Evolutionary conservation across 2,888 invertebrate species (phyloP), one percentile per base, ranked within the genome.

Genomic region (Rugalucina vietnamica): DNA sequence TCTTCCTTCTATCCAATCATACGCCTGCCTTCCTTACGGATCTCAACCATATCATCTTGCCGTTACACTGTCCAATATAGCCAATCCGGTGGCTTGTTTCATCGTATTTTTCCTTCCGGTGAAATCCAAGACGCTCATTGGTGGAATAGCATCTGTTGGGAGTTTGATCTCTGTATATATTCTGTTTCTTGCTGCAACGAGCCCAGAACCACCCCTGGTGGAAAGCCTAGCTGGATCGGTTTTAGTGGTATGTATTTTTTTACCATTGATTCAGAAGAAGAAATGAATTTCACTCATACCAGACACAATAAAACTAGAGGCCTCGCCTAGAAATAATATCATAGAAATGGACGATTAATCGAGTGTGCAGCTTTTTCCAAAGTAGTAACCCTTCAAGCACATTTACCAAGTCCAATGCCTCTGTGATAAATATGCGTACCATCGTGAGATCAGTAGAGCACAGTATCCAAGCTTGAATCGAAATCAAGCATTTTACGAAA

Each of bases 11-110:
- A 96, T 98, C 89, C 97, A 97, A 95, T 97, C 97, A 69, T 98
- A 96, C 94, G 97, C 98, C 73, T 97, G 97, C 93, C 95, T 97
- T 92, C 97, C 98, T 12, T 98, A 98, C 95, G 97, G 98, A 96
- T 93, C 95, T 95, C 72, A 84, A 65, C 96, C 97, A 0, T 98
- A 97, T 95, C 98, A 98, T 95, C 95, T 97, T 92, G 96, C 97
- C 8, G 97, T 97, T 74, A 96, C 97, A 78, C 95, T 98, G 88
- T 96, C 97, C 89, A 97, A 97, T 85, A 96, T 98, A 95, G 97
- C 97, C 50, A 98, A 97, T 95, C 98, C 98, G 34, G 95, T 96
- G 39, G 97, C 97, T 86, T 98, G 96, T 93, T 96, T 96, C 82
- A 84, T 96, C 18, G 96, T 96, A 5, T 96, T 96, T 90, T 95